Evolutionary conservation across 1,140 invertebrate genomes (phyloP).

Genomic region (Bombus impatiens): DNA sequence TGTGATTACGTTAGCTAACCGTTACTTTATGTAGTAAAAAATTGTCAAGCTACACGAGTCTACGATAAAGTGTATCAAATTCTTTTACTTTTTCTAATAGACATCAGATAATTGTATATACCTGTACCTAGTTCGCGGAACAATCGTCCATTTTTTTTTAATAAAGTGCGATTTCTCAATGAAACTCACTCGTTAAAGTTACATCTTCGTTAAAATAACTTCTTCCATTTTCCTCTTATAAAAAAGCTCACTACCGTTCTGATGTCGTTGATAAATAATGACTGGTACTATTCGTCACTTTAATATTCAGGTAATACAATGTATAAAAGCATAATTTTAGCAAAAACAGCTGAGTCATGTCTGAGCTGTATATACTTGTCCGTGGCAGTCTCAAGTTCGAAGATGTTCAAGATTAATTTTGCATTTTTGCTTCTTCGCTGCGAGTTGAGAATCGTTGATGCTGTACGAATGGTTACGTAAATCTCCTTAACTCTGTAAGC

Average conservation of each 20-base stretch:
- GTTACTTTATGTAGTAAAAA: constrained; percentile 49
- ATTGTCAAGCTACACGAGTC: constrained; percentile 47
- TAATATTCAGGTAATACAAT: constrained; percentile 29
- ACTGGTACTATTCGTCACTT: constrained; percentile 10
- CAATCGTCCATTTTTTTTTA: background rate
- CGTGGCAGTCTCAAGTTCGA: constrained; percentile 26
- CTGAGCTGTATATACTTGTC: background rate
- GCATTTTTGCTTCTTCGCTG: background rate
- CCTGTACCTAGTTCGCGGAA: constrained; percentile 9
- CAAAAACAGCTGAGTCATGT: constrained; percentile 12
- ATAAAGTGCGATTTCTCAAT: too few relatives aligned
- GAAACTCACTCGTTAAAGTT: background rate
- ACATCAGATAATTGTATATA: constrained; percentile 29
- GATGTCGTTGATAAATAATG: constrained; percentile 37
- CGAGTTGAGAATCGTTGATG: constrained; percentile 9
- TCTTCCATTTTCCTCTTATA: constrained; percentile 22
- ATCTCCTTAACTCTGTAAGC: background rate
- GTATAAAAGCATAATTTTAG: constrained; percentile 36
- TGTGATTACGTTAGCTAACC: constrained; percentile 48
- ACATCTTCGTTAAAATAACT: constrained; percentile 24
- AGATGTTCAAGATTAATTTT: background rate
- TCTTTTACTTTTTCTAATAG: constrained; percentile 25
- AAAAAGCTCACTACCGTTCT: constrained; percentile 51
- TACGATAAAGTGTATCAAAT: constrained; percentile 54
- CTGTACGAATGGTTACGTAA: constrained; percentile 16